Evolutionary conservation across 2,888 invertebrate species (phyloP).

Genomic region (Lysandra bellargus): DNA sequence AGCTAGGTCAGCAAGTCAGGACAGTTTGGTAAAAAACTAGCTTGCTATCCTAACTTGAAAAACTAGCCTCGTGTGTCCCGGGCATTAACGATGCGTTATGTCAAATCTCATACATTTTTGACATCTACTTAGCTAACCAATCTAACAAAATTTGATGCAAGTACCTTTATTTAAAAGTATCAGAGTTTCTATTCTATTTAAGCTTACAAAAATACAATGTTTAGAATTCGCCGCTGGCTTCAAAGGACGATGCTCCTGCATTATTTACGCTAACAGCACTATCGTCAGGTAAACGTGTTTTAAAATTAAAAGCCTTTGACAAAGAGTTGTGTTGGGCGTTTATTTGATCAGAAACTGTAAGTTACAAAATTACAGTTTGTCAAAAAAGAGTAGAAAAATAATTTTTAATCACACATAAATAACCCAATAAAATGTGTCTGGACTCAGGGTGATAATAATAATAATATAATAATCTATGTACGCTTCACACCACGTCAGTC

Average conservation of each 20-base stretch:
- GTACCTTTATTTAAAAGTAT: neutral
- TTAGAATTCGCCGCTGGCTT: neutral
- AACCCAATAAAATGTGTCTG: too few relatives aligned
- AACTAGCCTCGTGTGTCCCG: too few relatives aligned
- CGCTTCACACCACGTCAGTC: too few relatives aligned
- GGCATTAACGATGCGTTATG: too few relatives aligned
- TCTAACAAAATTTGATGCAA: neutral
- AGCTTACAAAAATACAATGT: constrained; percentile 17
- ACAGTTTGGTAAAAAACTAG: too few relatives aligned
- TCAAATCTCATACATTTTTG: too few relatives aligned
- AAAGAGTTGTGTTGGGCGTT: neutral
- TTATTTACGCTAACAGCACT: constrained; percentile 17
- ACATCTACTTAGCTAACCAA: neutral
- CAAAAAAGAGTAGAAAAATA: neutral
- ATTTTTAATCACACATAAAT: too few relatives aligned
- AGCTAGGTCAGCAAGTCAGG: too few relatives aligned
- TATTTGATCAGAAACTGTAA: neutral
- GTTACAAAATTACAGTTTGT: neutral
- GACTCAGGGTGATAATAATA: too few relatives aligned
- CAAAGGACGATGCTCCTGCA: constrained; percentile 20
- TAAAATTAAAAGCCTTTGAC: constrained; percentile 15
- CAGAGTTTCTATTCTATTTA: constrained; percentile 7
- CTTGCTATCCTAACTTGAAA: too few relatives aligned
- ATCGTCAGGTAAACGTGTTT: constrained; percentile 12
- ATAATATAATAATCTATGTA: too few relatives aligned